Evolutionary conservation across 35 echinoderm and acorn worm genomes (phyloP).

Genomic region (Chiridota heheva): DNA sequence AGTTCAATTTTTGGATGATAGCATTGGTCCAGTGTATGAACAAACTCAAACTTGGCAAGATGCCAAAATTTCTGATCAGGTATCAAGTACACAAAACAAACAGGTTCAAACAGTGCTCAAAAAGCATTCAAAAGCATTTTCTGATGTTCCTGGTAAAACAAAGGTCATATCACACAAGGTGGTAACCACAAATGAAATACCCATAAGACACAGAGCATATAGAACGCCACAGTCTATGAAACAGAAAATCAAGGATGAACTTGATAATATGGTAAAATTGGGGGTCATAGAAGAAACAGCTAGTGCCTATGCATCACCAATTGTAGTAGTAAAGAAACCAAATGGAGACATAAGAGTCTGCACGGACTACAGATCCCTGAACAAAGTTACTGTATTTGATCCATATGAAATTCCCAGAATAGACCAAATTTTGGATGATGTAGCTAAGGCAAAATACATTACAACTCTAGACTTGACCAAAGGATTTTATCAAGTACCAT

Average conservation of each 20-base stretch:
- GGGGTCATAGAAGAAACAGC: constrained; percentile 11
- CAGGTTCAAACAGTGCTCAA: neutral
- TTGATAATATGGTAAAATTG: constrained; percentile 22
- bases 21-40: neutral
- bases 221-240: constrained; percentile 27
- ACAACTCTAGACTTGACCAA: constrained; percentile 52
- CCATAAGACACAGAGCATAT: constrained; percentile 14
- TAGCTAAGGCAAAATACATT: constrained; percentile 22
- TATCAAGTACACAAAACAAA: neutral
- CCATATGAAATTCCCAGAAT: constrained; percentile 50
- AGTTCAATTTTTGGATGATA: neutral
- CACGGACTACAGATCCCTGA: constrained; percentile 13
- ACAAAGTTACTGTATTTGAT: constrained; percentile 39
- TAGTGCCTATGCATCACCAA: constrained; percentile 50
- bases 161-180: neutral
- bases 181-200: neutral
- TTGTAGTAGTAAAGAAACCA: constrained; percentile 38
- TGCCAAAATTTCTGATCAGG: neutral
- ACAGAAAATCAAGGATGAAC: constrained; percentile 37
- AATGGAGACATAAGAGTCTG: constrained; percentile 1
- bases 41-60: constrained; percentile 33
- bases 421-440: constrained; percentile 48
- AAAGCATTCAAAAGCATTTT: neutral
- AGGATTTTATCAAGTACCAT: constrained; percentile 46
- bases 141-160: constrained; percentile 57